Percentiles rank a stretch among this genome's conserved stretches.
phyloP scores from a whole-genome alignment of 92 coral and sea anemone species.

The Heteractis magnifica region DNA sequence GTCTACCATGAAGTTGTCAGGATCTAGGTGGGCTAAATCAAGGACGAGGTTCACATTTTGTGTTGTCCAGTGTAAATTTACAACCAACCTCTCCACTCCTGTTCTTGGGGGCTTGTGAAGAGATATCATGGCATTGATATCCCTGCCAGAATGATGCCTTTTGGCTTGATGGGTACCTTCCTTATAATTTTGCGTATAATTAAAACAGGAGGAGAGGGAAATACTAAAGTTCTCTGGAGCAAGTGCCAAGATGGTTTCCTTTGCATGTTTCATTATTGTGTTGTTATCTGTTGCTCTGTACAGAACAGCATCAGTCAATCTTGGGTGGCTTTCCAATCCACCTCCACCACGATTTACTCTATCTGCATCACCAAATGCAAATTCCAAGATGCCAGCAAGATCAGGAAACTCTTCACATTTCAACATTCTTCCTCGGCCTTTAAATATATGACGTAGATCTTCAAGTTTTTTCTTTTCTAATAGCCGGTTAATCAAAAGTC shows the following conservation, averaged over 20 bases:
- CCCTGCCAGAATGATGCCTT: slow-evolving; percentile 64
- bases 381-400: slow-evolving; percentile 60
- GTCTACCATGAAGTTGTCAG: slow-evolving; percentile 32
- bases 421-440: slow-evolving; percentile 54
- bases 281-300: slow-evolving; percentile 54
- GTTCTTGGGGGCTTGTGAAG: slow-evolving; percentile 64
- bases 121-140: slow-evolving; percentile 54
- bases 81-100: slow-evolving; percentile 57
- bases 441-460: slow-evolving; percentile 47
- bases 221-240: slow-evolving; percentile 52
- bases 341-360: slow-evolving; percentile 48
- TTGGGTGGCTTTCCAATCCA: slow-evolving; percentile 65
- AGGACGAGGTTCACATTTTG: slow-evolving; percentile 64
- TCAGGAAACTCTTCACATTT: slow-evolving; percentile 63
- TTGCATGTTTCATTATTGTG: slow-evolving; percentile 50
- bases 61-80: slow-evolving; percentile 65
- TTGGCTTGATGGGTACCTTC: slow-evolving; percentile 51
- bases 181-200: slow-evolving; percentile 45
- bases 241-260: slow-evolving; percentile 45
- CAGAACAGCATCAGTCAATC: slow-evolving; percentile 51
- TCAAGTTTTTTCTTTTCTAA: slow-evolving; percentile 54
- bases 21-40: slow-evolving; percentile 22
- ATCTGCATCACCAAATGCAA: slow-evolving; percentile 52
- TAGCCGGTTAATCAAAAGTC: slow-evolving; percentile 30
- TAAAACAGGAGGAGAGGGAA: slow-evolving; percentile 44